These are phyloP conservation scores for Tamandua tetradactyla DNA, from an alignment of 2,797 vertebrate species.

Conservation along the genomic window DNA sequence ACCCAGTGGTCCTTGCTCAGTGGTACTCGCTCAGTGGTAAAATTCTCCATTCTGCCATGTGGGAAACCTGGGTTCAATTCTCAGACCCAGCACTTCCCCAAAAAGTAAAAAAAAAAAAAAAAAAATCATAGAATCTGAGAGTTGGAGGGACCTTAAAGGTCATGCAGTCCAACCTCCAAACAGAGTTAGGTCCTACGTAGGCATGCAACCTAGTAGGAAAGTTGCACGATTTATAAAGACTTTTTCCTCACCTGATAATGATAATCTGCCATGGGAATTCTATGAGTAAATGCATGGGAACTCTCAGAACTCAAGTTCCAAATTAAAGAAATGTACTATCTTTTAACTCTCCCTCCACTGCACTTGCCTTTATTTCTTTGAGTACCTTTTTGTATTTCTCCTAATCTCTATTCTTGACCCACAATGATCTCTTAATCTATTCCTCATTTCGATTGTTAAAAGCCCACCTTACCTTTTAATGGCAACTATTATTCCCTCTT, in stretches of 20 bases:
- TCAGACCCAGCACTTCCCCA: too few species aligned
- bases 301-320: background rate
- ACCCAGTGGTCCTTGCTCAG: too few species aligned
- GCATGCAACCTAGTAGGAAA: background rate
- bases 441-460: background rate
- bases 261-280: background rate
- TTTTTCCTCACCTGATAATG: background rate
- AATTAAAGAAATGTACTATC: background rate
- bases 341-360: background rate
- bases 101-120: slow-evolving; percentile 40
- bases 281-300: background rate
- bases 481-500: background rate
- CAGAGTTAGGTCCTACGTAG: background rate
- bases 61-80: too few species aligned
- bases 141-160: background rate
- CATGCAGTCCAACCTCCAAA: background rate
- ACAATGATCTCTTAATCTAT: background rate
- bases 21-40: too few species aligned
- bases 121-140: background rate
- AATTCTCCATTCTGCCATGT: too few species aligned
- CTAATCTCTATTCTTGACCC: background rate
- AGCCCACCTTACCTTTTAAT: background rate
- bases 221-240: background rate
- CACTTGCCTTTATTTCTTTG: background rate
- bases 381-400: background rate